These are phyloP conservation scores for Dicrostonyx torquatus DNA, from an alignment of 2,797 vertebrate genomes.

Conservation along the genomic window DNA sequence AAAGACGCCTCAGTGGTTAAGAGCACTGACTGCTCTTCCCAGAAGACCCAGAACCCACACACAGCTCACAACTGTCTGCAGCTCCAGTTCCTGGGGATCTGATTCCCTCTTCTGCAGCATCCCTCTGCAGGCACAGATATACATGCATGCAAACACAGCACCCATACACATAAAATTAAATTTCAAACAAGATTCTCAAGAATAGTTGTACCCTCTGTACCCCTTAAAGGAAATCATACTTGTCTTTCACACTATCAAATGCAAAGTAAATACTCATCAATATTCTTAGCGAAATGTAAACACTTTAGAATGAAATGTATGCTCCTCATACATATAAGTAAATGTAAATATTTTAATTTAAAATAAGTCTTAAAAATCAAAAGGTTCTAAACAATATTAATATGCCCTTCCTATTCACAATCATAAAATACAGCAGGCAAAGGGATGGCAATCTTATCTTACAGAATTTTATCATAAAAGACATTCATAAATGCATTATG, in stretches of 20 bases:
- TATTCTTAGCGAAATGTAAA: slow-evolving; percentile 58
- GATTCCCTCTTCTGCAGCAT: background rate
- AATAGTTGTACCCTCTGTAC: background rate
- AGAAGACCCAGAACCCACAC: too few relatives aligned
- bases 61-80: background rate
- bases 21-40: background rate
- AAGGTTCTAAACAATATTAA: slow-evolving; percentile 55
- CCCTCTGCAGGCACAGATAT: background rate
- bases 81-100: background rate
- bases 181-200: background rate
- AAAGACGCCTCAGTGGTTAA: background rate
- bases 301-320: slow-evolving; percentile 42
- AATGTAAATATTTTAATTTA: background rate
- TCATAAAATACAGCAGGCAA: slow-evolving; percentile 17
- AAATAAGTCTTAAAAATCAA: slow-evolving; percentile 55
- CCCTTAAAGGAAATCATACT: background rate
- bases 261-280: slow-evolving; percentile 49
- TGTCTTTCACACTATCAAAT: slow-evolving; percentile 31
- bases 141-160: background rate
- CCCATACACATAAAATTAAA: background rate
- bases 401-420: slow-evolving; percentile 54
- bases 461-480: background rate
- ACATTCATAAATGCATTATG: slow-evolving; percentile 39
- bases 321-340: background rate
- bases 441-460: background rate